phyloP scores from a whole-genome alignment of 2,888 invertebrate genomes.

The Villa cingulata region DNA sequence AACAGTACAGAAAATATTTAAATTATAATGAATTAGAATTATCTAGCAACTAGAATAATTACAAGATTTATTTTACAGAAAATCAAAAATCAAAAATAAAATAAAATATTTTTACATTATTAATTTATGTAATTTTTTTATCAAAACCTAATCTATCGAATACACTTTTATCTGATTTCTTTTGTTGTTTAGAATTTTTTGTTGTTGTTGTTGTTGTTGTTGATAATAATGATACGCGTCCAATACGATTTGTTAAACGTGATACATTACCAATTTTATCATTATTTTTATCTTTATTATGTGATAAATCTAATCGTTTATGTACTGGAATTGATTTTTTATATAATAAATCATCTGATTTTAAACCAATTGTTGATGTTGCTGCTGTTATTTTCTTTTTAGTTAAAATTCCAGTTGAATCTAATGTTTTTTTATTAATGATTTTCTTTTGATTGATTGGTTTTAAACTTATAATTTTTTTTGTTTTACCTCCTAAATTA shows the following conservation, averaged over 20 bases:
- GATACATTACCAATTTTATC: constrained; percentile 15
- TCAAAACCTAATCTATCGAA: constrained; percentile 28
- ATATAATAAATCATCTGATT: constrained; percentile 28
- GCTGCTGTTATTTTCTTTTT: no score
- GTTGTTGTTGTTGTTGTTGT: no score
- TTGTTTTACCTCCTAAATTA: constrained; percentile 27
- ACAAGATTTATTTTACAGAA: no score
- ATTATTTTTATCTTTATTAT: constrained; percentile 4
- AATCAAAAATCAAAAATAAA: no score
- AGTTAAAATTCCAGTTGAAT: no score
- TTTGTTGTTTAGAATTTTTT: no score
- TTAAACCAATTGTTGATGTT: constrained; percentile 27
- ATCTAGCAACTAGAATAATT: no score
- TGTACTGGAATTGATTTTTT: constrained; percentile 26
- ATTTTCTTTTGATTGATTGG: constrained; percentile 20
- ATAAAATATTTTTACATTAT: no score
- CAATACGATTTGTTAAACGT: constrained; percentile 20
- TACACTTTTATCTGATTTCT: constrained; percentile 16
- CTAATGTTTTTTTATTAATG: constrained; percentile 19
- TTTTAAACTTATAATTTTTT: constrained; percentile 29
- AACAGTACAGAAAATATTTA: no score
- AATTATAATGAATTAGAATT: no score
- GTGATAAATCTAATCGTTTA: constrained; percentile 21
- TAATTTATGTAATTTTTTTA: no score
- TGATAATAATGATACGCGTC: constrained; percentile 17